Base-by-base conservation (phyloP, 2,113 vertebrate species). In the Microcebus murinus region DNA sequence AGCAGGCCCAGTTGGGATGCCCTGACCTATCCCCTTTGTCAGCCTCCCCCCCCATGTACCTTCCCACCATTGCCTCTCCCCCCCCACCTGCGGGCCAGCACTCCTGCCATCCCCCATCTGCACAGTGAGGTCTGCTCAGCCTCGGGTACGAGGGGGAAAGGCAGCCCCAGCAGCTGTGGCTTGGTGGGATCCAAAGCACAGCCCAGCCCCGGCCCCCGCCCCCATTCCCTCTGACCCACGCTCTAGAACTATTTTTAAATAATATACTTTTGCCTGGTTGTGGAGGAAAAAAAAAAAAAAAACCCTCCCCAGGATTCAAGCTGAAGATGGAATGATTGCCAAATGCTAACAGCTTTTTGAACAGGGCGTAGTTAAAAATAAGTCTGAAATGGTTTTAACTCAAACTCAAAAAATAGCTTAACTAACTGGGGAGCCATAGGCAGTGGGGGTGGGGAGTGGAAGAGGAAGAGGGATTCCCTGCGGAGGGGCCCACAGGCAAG, bases 321-420 rank as follows among this genome's bases (percentile, higher is more conserved):
- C 97, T 96, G 96, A 97, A 96, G 96, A 95, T 79, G 96, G 98
- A 98, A 97, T 96, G 97, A 98, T 97, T 98, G 98, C 97, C 98
- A 98, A 98, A 96, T 70, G 94, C 95, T 97, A 97, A 97, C 97
- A 98, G 97, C 95, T 98, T 98, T 98, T 96, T 17, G 25, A 97
- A 97, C 92, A 98, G 93, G 97, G 96, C 84, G 76, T 61, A 95
- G 98, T 97, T 98, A 98, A 97, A 98, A 98, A 98, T 98, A 96
- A 59, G 61, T 92, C 96, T 97, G 92, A 96, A 96, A 96, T 80
- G 87, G 87, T 97, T 98, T 96, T 98, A 97, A 97, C 95, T 95
- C 90, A 87, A 97, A 95, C 73, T 98, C 96, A 98, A 96, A 98
- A 98, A 97, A 97, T 95, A 98, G 87, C 94, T 95, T 95, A 90